Conservation (phyloP, 2,113 vertebrate genomes). For the Mandrillus leucophaeus region DNA sequence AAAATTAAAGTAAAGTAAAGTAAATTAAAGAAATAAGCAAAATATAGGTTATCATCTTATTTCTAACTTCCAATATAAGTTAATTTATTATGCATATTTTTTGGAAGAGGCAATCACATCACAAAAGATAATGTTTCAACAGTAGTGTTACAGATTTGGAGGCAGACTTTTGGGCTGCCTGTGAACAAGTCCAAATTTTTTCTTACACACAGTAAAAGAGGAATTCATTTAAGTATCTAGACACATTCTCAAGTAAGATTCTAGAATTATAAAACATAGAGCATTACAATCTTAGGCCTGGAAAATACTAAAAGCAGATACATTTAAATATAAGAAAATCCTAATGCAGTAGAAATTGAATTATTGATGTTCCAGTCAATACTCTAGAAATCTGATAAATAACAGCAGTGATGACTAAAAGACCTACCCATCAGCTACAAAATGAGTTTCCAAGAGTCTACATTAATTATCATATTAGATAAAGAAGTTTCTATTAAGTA, state of each 20-base stretch:
- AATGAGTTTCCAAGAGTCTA: neutral
- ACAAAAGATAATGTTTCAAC: neutral
- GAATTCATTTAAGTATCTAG: neutral
- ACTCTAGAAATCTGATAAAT: neutral
- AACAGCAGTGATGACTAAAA: neutral
- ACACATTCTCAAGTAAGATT: neutral
- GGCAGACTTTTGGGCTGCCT: neutral
- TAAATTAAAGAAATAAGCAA: neutral
- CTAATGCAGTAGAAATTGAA: neutral
- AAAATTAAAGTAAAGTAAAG: neutral
- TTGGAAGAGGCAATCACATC: neutral
- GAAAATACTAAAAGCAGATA: neutral
- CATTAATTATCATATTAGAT: neutral
- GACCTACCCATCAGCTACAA: neutral
- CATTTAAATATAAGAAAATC: neutral
- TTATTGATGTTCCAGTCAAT: neutral
- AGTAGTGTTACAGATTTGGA: neutral
- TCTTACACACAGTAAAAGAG: neutral
- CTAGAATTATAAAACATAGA: neutral
- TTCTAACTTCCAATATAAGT: neutral
- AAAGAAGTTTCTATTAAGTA: neutral
- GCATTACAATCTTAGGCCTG: neutral
- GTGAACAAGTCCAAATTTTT: neutral
- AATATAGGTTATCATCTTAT: neutral
- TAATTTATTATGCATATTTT: neutral